These are phyloP conservation scores for Emmelina monodactyla DNA, from an alignment of 2,888 invertebrate species.

Conservation along the genomic window DNA sequence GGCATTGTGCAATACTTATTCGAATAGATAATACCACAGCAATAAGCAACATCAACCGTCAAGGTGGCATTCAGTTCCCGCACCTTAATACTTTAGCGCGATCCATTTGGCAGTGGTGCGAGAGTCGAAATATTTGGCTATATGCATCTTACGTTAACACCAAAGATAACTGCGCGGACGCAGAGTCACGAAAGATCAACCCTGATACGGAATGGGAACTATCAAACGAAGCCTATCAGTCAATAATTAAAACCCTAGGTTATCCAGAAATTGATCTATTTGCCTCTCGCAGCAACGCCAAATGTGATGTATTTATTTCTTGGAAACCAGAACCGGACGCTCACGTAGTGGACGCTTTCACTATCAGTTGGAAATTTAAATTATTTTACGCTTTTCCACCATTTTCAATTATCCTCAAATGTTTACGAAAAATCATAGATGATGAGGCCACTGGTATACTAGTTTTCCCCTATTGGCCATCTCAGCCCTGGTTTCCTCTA, in stretches of 20 bases:
- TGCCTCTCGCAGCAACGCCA: slow-evolving; percentile 11
- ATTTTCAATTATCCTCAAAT: no score
- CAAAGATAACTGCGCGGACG: background rate
- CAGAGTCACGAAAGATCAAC: background rate
- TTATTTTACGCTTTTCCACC: slow-evolving; percentile 17
- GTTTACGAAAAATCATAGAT: no score
- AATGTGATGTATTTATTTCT: slow-evolving; percentile 13
- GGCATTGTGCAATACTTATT: no score
- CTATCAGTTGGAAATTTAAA: slow-evolving; percentile 13
- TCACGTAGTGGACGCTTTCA: slow-evolving; percentile 15
- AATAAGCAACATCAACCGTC: background rate
- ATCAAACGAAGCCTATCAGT: background rate
- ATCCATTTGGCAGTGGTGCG: slow-evolving; percentile 14
- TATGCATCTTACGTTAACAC: background rate
- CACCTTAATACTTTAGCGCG: background rate
- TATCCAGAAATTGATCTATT: slow-evolving; percentile 13
- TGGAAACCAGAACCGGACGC: slow-evolving; percentile 18
- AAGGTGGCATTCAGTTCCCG: background rate
- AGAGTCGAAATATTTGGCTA: background rate
- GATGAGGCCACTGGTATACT: slow-evolving; percentile 16
- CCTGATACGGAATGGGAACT: background rate
- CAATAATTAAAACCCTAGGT: slow-evolving; percentile 4
- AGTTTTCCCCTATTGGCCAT: slow-evolving; percentile 15
- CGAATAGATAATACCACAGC: no score
- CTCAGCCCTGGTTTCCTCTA: no score